These are phyloP conservation scores for Saccostrea echinata DNA, from an alignment of 1,140 invertebrate genomes.

Conservation along the genomic window DNA sequence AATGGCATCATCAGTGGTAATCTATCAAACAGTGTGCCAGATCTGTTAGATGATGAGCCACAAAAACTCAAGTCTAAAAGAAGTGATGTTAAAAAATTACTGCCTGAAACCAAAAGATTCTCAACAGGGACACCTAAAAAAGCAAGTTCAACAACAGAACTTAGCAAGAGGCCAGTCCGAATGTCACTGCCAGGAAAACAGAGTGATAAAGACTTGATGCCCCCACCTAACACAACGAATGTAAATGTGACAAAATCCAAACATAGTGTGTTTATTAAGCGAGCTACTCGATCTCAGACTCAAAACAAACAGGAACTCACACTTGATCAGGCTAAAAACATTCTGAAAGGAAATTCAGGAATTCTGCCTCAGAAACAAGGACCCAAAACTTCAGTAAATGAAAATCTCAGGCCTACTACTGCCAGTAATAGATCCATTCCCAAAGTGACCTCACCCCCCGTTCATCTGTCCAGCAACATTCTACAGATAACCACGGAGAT, in stretches of 20 bases:
- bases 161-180: slow-evolving; percentile 4
- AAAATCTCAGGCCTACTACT: slow-evolving; percentile 1
- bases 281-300: slow-evolving; percentile 54
- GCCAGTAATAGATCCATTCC: slow-evolving; percentile 23
- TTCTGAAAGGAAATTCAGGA: slow-evolving; percentile 70
- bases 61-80: slow-evolving; percentile 3
- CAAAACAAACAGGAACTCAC: slow-evolving; percentile 65
- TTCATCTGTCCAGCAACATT: slow-evolving; percentile 41
- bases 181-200: slow-evolving; percentile 48
- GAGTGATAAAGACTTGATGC: slow-evolving; percentile 65
- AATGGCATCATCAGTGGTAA: slow-evolving; percentile 55
- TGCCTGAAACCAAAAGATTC: slow-evolving; percentile 36
- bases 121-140: slow-evolving; percentile 49
- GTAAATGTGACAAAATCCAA: slow-evolving; percentile 42
- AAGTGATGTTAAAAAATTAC: slow-evolving; percentile 5
- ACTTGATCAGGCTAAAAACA: slow-evolving; percentile 72
- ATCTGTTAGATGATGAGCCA: slow-evolving; percentile 63
- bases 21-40: slow-evolving; percentile 67
- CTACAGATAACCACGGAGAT: slow-evolving; percentile 64
- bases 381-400: slow-evolving; percentile 8
- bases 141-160: background rate
- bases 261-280: slow-evolving; percentile 57
- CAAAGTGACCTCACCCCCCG: slow-evolving; percentile 42
- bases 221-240: slow-evolving; percentile 59
- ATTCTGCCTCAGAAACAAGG: slow-evolving; percentile 55